Evolutionary conservation across 1,140 invertebrate genomes (phyloP).

Genomic region (Drosophila ananassae): DNA sequence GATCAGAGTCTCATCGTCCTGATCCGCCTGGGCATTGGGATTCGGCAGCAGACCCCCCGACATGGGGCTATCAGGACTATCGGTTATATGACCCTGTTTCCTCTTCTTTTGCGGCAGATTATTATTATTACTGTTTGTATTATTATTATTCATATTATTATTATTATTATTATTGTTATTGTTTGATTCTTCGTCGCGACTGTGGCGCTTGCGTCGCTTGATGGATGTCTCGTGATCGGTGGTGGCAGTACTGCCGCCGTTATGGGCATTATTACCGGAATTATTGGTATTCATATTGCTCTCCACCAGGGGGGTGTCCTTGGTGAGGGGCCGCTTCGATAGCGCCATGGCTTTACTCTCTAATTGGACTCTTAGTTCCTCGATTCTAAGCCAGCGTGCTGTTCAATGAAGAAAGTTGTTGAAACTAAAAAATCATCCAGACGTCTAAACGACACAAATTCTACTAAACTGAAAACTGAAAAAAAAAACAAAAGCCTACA

Average conservation of each 20-base stretch:
- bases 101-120: constrained; percentile 47
- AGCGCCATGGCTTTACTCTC: constrained; percentile 66
- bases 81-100: constrained; percentile 31
- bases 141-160: constrained; percentile 87
- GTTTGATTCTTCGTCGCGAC: constrained; percentile 74
- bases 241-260: constrained; percentile 18
- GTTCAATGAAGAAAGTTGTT: constrained; percentile 15
- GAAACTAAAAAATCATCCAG: not conserved
- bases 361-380: not conserved
- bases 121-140: constrained; percentile 41
- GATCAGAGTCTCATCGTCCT: constrained; percentile 92
- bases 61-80: constrained; percentile 38
- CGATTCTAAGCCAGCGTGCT: constrained; percentile 8
- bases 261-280: constrained; percentile 11
- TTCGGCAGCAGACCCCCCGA: constrained; percentile 6
- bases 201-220: constrained; percentile 79
- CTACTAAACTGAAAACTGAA: not conserved
- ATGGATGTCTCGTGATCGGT: constrained; percentile 72
- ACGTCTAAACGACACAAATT: not conserved
- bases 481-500: not conserved
- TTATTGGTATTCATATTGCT: constrained; percentile 54
- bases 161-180: constrained; percentile 44
- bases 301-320: constrained; percentile 74
- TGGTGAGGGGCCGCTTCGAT: constrained; percentile 79
- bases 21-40: constrained; percentile 56